Evolutionary conservation across 2,797 vertebrate genomes (phyloP).

Genomic region (Meriones psammophilus): DNA sequence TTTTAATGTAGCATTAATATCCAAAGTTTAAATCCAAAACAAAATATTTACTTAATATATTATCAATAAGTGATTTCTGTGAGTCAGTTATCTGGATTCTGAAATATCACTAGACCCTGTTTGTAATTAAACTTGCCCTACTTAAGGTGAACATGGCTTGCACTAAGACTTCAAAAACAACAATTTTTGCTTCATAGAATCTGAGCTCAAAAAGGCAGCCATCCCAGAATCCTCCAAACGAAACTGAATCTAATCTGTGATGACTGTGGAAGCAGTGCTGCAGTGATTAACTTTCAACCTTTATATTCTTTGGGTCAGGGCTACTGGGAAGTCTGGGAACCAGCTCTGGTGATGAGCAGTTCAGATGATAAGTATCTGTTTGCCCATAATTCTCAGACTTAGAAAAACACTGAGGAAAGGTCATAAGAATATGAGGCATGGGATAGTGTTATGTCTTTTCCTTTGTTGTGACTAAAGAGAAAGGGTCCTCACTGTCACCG

Average conservation of each 20-base stretch:
- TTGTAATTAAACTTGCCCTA: background rate
- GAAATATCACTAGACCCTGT: background rate
- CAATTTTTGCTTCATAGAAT: conserved; percentile 14
- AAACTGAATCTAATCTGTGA: background rate
- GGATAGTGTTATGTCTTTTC: background rate
- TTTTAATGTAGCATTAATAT: background rate
- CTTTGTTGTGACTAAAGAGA: background rate
- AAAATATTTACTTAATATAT: conserved; percentile 2
- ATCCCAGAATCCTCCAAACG: background rate
- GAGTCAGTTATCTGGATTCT: background rate
- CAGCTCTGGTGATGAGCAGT: background rate
- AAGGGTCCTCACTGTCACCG: background rate
- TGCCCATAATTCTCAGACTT: background rate
- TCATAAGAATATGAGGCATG: background rate
- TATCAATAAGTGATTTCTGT: conserved; percentile 37
- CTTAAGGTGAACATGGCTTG: background rate
- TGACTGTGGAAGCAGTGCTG: background rate
- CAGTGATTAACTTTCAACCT: background rate
- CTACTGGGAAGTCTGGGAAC: background rate
- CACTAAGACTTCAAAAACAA: background rate
- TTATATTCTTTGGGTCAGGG: background rate
- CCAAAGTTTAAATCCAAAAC: background rate
- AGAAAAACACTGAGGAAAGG: background rate
- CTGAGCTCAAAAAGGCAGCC: background rate
- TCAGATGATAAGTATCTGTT: background rate